Conservation (phyloP, 2,888 invertebrate species). For the Eustalomyia histrio region DNA sequence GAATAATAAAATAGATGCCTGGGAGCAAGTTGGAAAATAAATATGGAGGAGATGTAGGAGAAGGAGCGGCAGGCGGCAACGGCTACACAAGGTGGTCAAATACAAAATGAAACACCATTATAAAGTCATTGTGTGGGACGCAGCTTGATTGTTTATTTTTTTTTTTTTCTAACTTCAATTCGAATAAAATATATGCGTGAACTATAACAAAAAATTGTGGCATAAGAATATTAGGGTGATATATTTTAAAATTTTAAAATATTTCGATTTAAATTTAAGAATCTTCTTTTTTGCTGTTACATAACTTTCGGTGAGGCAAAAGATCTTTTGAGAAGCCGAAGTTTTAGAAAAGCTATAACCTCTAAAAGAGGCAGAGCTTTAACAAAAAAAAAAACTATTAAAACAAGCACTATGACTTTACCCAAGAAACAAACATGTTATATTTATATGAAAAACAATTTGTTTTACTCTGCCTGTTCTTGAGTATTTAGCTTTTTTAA, state of each 20-base stretch:
- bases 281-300: too few species aligned
- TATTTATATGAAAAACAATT: too few species aligned
- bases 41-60: not conserved
- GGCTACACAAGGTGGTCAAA: constrained; percentile 25
- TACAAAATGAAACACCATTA: constrained; percentile 1
- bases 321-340: too few species aligned
- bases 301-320: too few species aligned
- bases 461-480: too few species aligned
- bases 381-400: too few species aligned
- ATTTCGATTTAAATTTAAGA: too few species aligned
- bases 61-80: not conserved
- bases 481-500: too few species aligned
- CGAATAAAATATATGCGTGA: constrained; percentile 34
- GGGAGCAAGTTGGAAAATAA: constrained; percentile 1
- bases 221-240: not conserved
- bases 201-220: constrained; percentile 5
- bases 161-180: not conserved
- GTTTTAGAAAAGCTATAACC: too few species aligned
- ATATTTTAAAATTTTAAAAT: not conserved
- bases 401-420: too few species aligned
- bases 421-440: too few species aligned
- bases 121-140: constrained; percentile 49
- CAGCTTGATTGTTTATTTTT: constrained; percentile 21
- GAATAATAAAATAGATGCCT: constrained; percentile 39
- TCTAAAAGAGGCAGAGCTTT: too few species aligned